Conservation (phyloP, 2,113 vertebrate species). For the Ptychochromis oligacanthus region DNA sequence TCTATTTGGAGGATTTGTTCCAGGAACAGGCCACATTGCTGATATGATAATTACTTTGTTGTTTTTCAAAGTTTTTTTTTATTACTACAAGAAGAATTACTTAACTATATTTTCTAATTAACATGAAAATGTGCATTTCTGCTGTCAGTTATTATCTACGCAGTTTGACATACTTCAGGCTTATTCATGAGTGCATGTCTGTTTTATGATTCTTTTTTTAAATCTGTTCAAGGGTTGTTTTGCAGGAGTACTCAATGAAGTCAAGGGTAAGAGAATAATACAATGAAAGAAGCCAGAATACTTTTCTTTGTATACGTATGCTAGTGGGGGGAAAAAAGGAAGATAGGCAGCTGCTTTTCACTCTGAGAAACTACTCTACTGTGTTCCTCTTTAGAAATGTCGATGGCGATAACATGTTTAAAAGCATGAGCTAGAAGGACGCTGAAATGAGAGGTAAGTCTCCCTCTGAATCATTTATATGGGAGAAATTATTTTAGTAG, state of each 20-base stretch:
- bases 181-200: neutral
- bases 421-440: neutral
- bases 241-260: neutral
- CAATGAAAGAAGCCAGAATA: neutral
- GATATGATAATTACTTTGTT: too few species aligned
- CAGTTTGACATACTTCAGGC: neutral
- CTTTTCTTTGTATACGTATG: neutral
- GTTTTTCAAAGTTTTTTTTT: too few species aligned
- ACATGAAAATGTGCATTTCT: too few species aligned
- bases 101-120: too few species aligned
- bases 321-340: accelerated
- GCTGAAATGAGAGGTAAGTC: neutral
- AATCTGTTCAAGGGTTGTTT: neutral
- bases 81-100: too few species aligned
- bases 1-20: too few species aligned
- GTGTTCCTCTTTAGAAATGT: neutral
- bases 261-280: neutral
- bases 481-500: neutral
- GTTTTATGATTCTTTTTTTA: neutral
- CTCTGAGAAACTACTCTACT: neutral
- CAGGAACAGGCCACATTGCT: too few species aligned
- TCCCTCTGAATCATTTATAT: neutral
- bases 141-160: too few species aligned
- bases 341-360: neutral
- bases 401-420: neutral